These are phyloP conservation scores for Urocynchramus pylzowi DNA, from an alignment of 2,113 vertebrate species.

Conservation along the genomic window DNA sequence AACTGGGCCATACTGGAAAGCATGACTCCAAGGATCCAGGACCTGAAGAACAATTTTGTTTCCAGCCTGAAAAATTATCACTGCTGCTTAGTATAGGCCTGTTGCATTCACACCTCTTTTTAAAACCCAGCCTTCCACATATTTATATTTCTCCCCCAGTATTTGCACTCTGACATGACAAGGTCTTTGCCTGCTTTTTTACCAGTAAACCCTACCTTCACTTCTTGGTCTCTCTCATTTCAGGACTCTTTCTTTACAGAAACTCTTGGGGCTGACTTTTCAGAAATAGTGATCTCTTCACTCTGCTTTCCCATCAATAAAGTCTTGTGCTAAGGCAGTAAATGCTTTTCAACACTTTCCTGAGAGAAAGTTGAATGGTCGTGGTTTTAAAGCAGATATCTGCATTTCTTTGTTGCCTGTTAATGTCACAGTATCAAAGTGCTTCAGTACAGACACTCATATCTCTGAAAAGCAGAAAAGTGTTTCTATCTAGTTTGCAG, in stretches of 20 bases:
- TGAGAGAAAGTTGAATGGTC: not conserved
- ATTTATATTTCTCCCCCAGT: not conserved
- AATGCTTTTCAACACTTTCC: not conserved
- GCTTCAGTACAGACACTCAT: not conserved
- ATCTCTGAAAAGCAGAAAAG: not conserved
- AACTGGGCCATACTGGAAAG: not conserved
- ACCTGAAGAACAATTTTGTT: not conserved
- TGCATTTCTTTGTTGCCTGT: conserved; percentile 19
- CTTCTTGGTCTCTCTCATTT: not conserved
- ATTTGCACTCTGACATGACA: not conserved
- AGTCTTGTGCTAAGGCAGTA: not conserved
- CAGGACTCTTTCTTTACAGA: not conserved
- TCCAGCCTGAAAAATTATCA: not conserved
- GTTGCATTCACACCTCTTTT: not conserved
- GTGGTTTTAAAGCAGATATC: not conserved
- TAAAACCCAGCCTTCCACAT: not conserved
- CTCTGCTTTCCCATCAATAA: not conserved
- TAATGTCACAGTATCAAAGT: conserved; percentile 1
- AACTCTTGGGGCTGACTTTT: not conserved
- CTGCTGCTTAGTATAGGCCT: not conserved
- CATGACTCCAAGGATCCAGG: not conserved
- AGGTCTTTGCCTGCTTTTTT: not conserved
- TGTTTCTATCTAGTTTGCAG: not conserved
- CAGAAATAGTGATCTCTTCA: not conserved
- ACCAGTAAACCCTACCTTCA: not conserved